Conservation (phyloP, 2,888 invertebrate species). For the Osmoderma eremita region DNA sequence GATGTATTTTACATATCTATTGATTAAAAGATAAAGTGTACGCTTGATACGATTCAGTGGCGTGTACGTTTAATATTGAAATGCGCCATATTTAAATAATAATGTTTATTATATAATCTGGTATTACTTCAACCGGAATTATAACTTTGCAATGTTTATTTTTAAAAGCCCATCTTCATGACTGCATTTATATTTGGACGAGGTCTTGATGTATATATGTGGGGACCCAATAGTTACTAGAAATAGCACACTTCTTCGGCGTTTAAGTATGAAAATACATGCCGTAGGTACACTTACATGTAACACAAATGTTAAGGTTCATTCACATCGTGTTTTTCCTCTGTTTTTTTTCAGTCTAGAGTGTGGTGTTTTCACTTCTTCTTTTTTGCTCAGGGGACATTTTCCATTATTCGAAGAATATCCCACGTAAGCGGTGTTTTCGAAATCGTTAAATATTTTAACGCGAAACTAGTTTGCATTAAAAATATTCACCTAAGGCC, state of each 20-base stretch:
- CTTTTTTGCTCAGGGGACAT: too few species aligned
- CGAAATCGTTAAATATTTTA: neutral
- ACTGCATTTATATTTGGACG: constrained; percentile 27
- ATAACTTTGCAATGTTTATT: constrained; percentile 31
- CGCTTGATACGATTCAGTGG: too few species aligned
- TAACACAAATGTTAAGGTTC: constrained; percentile 15
- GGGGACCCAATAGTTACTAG: constrained; percentile 20
- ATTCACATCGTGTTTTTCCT: constrained; percentile 17
- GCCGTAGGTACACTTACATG: neutral
- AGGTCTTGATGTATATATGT: constrained; percentile 4
- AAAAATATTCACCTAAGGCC: constrained; percentile 23
- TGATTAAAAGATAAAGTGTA: too few species aligned
- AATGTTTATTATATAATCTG: too few species aligned
- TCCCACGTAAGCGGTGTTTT: neutral
- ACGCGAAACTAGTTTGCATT: constrained; percentile 17
- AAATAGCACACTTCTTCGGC: constrained; percentile 31
- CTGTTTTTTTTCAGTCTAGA: neutral
- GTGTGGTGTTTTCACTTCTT: neutral
- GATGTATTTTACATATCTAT: too few species aligned
- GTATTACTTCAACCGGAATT: too few species aligned
- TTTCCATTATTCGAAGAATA: too few species aligned
- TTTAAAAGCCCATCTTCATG: constrained; percentile 28
- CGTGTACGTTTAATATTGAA: too few species aligned
- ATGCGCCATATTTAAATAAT: too few species aligned
- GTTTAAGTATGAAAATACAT: constrained; percentile 29